Base-by-base conservation (phyloP, 2,113 vertebrate species). In the Cyanistes caeruleus region DNA sequence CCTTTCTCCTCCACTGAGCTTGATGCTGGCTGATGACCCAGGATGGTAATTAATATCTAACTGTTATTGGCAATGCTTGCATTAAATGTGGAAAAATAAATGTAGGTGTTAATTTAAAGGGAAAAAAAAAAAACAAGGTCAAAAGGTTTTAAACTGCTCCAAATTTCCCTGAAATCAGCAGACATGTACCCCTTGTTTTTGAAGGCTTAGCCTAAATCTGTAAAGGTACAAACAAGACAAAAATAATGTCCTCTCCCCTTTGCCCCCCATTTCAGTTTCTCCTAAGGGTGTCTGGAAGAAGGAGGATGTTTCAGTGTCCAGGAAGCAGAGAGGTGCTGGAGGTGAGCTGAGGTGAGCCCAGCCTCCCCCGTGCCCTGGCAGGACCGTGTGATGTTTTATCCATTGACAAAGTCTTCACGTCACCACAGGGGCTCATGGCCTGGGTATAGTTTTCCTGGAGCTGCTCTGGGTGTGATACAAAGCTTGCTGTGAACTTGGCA, bases 221-320 rank as follows among this genome's bases (percentile, higher is more conserved):
- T n/a, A n/a, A 84, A 70, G 8, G 8, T 24, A 46, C 18, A 63
- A 90, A 46, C 25, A 58, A 25, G 10, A 82, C 20, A 67, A 64
- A 76, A 80, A 53, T 16, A 74, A 59, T 18, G 3, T 7, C 13
- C 4, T 69, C 13, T 27, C 7, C 17, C 41, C 20, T 72, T 22
- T 27, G 13, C 16, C 27, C 10, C 25, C 25, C 13, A 7, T 23
- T 58, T 39, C 52, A 44, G 0, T 37, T 55, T 58, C 20, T 82
- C n/a, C n/a, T 27, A 3, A 0, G 17, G 0, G 0, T 11, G 16
- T 33, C 37, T 69, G 70, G 70, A 49, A 62, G 51, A 27, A 35
- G n/a, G 52, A n/a, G 14, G 6, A 2, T 13, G 31, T 19, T 49
- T 30, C 22, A 33, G 22, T 1, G 1, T 11, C 20, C 51, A 30